phyloP scores from a whole-genome alignment of 2,888 invertebrate species.

The Calliphora vomitoria region DNA sequence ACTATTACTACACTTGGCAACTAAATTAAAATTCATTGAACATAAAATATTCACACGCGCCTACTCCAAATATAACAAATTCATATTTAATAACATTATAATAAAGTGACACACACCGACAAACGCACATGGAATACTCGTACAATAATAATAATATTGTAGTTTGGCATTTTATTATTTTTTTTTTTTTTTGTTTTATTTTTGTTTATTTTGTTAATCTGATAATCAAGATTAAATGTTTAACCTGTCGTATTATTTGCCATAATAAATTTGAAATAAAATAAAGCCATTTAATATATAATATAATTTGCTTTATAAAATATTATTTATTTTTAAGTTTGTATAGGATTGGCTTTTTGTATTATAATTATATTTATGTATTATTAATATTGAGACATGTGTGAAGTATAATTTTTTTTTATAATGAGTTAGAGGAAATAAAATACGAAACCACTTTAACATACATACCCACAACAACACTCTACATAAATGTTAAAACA shows the following conservation, averaged over 20 bases:
- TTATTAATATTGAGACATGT: background rate
- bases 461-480: background rate
- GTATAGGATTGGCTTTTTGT: background rate
- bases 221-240: conserved; percentile 49
- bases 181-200: background rate
- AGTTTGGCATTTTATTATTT: background rate
- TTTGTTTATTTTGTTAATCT: conserved; percentile 7
- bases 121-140: background rate
- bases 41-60: conserved; percentile 26
- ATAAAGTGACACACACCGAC: background rate
- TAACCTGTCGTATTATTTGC: conserved; percentile 42
- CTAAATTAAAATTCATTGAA: conserved; percentile 24
- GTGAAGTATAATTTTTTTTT: background rate
- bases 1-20: background rate
- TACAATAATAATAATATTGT: background rate
- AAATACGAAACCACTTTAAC: background rate
- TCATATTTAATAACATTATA: conserved; percentile 23
- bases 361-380: background rate
- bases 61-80: conserved; percentile 12
- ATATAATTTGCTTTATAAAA: conserved; percentile 7
- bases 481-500: background rate
- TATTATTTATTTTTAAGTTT: background rate
- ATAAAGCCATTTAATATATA: conserved; percentile 30
- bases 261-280: conserved; percentile 41
- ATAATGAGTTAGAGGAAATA: background rate